These are phyloP conservation scores for Remorina albescens DNA, from an alignment of 2,797 vertebrate species.

Conservation along the genomic window DNA sequence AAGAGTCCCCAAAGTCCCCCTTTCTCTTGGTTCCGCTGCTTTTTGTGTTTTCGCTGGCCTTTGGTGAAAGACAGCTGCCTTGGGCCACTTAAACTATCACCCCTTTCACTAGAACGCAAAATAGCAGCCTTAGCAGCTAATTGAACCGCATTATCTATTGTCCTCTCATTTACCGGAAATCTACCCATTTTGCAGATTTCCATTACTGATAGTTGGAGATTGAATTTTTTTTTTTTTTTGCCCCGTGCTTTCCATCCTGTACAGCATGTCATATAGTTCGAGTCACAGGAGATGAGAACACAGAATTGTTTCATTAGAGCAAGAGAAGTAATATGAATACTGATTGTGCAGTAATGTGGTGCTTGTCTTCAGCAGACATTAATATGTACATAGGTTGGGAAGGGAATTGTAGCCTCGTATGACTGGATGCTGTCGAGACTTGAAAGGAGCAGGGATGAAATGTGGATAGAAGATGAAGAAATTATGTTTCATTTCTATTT, in stretches of 20 bases:
- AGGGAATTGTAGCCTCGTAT: conserved; percentile 52
- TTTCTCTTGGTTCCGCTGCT: conserved; percentile 79
- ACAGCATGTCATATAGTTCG: conserved; percentile 58
- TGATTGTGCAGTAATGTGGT: conserved; percentile 57
- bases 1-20: conserved; percentile 78
- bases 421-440: conserved; percentile 23
- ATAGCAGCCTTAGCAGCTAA: conserved; percentile 78
- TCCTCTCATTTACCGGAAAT: conserved; percentile 79
- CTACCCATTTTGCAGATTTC: conserved; percentile 72
- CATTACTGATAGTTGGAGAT: conserved; percentile 76
- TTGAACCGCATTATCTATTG: conserved; percentile 83
- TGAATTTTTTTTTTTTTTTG: no score
- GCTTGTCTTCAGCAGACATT: conserved; percentile 51
- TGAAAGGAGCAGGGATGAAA: conserved; percentile 31
- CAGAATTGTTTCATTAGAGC: conserved; percentile 62
- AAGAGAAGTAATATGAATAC: conserved; percentile 67
- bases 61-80: conserved; percentile 83
- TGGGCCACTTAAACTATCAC: conserved; percentile 79
- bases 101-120: conserved; percentile 84
- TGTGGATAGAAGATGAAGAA: conserved; percentile 37
- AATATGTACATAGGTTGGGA: conserved; percentile 69
- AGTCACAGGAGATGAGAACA: conserved; percentile 59
- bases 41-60: conserved; percentile 75
- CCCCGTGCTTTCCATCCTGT: conserved; percentile 67
- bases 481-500: conserved; percentile 50